phyloP scores from a whole-genome alignment of 2,797 vertebrate genomes.

The Syngnathus acus region DNA sequence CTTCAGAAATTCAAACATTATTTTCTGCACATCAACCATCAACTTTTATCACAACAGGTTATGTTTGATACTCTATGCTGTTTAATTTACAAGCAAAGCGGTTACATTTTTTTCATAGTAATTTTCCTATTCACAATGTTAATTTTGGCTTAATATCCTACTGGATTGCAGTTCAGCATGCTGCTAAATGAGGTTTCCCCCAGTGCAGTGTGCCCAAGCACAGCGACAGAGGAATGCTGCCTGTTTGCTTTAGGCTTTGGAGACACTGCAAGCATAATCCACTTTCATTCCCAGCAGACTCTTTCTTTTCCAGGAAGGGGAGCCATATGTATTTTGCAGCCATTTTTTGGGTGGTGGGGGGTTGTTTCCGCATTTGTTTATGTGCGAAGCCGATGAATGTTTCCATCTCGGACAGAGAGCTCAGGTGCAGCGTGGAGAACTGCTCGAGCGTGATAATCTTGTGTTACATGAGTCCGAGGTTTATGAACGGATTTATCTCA shows the following conservation, averaged over 20 bases:
- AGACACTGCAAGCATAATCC: conserved; percentile 16
- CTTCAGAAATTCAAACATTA: too few relatives aligned
- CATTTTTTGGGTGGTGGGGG: neutral
- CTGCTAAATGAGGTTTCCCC: neutral
- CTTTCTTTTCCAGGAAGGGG: conserved; percentile 5
- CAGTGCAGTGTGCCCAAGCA: conserved; percentile 16
- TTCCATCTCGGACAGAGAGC: conserved; percentile 1
- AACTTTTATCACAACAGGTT: too few relatives aligned
- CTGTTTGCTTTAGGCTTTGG: conserved; percentile 29
- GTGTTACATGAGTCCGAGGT: conserved; percentile 12
- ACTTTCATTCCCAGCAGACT: conserved; percentile 28
- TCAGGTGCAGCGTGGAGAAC: conserved; percentile 4
- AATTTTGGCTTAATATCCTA: neutral
- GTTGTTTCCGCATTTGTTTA: neutral
- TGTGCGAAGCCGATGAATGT: neutral
- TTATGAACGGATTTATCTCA: conserved; percentile 13
- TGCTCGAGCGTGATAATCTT: conserved; percentile 5
- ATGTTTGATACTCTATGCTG: too few relatives aligned
- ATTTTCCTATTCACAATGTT: neutral
- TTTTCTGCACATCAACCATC: too few relatives aligned
- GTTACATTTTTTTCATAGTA: too few relatives aligned
- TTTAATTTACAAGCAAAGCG: too few relatives aligned
- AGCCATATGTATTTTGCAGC: neutral
- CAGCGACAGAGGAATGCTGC: conserved; percentile 33
- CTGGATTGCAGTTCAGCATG: neutral